Conservation (phyloP, 2,113 vertebrate genomes). For the Thomomys bottae region DNA sequence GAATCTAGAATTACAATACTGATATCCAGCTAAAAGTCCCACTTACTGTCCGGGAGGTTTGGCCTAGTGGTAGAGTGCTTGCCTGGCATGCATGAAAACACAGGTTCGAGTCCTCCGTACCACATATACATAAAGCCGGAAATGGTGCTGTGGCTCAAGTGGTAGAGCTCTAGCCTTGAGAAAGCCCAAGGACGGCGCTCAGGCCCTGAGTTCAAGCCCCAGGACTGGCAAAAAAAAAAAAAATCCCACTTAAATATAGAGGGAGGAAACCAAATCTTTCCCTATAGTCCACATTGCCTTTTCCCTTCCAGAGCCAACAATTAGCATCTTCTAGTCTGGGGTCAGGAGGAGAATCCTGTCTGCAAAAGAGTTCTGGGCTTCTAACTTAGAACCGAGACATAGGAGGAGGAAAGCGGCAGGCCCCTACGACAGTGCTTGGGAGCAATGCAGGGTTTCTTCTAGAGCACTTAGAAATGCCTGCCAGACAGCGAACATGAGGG, state of each 20-base stretch:
- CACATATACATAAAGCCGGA: too few relatives aligned
- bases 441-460: not conserved
- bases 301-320: conserved; percentile 27
- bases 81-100: too few relatives aligned
- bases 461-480: conserved; percentile 17
- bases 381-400: conserved; percentile 7
- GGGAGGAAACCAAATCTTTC: not conserved
- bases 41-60: too few relatives aligned
- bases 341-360: not conserved
- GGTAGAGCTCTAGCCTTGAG: too few relatives aligned
- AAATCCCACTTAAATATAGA: not conserved
- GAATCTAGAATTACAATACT: not conserved
- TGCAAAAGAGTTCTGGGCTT: not conserved
- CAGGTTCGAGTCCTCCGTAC: too few relatives aligned
- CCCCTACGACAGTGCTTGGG: not conserved
- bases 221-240: too few relatives aligned
- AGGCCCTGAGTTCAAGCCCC: too few relatives aligned
- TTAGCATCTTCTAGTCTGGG: not conserved
- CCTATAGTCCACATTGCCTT: not conserved
- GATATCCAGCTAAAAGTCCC: conserved; percentile 16
- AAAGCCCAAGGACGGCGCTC: too few relatives aligned
- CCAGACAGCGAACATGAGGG: not conserved
- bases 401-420: not conserved
- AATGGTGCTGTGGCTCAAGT: too few relatives aligned
- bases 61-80: too few relatives aligned